Conservation (phyloP, 1,140 invertebrate species). For the Eurosta solidaginis region DNA sequence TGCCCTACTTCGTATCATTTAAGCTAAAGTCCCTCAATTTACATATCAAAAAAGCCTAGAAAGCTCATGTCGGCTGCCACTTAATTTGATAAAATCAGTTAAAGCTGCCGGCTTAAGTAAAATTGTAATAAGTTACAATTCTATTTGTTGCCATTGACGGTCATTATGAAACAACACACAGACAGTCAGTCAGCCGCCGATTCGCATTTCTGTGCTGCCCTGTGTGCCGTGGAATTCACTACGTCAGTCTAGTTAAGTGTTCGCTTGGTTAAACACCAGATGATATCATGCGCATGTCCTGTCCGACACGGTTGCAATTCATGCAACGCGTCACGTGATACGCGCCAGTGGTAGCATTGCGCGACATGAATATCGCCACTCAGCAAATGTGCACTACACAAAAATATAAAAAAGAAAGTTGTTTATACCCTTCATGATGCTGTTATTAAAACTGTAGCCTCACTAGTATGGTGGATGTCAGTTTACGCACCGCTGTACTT, state of each 20-base stretch:
- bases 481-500: too few species aligned
- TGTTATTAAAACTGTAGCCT: not conserved
- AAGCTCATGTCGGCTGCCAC: not conserved
- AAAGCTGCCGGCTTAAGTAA: not conserved
- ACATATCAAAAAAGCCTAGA: too few species aligned
- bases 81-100: not conserved
- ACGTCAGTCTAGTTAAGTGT: not conserved
- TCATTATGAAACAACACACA: not conserved
- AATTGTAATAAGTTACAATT: not conserved
- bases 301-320: slow-evolving; percentile 25
- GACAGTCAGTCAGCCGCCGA: not conserved
- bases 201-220: too few species aligned
- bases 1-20: too few species aligned
- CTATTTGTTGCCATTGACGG: not conserved
- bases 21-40: not conserved
- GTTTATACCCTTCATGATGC: not conserved
- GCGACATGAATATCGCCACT: slow-evolving; percentile 10
- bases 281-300: slow-evolving; percentile 33
- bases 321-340: slow-evolving; percentile 49
- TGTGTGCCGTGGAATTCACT: not conserved
- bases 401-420: too few species aligned
- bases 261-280: slow-evolving; percentile 21
- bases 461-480: too few species aligned
- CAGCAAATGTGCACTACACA: not conserved
- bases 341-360: not conserved